A percentile compares a stretch with the other conserved stretches of the same genome.
phyloP scores from a whole-genome alignment of 2,888 invertebrate genomes.

The Craniophora ligustri region DNA sequence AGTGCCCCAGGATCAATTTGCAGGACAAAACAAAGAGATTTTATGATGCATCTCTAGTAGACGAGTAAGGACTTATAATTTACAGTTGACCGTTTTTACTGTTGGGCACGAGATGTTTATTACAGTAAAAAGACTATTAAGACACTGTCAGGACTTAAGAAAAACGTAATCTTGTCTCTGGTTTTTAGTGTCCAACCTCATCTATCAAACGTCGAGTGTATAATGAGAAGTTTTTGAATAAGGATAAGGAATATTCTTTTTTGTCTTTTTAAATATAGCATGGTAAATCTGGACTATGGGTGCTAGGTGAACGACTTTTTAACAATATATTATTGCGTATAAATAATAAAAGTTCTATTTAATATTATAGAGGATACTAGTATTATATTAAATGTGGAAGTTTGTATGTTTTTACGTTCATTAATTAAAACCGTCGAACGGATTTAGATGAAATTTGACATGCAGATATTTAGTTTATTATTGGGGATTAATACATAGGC shows the following conservation, averaged over 20 bases:
- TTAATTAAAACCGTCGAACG: too few relatives aligned
- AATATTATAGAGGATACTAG: too few relatives aligned
- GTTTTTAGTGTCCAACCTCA: conserved; percentile 56
- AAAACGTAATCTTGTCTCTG: conserved; percentile 55
- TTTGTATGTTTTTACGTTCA: too few relatives aligned
- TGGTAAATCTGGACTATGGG: conserved; percentile 12
- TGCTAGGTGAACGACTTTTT: background rate
- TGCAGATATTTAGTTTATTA: too few relatives aligned
- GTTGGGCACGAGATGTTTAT: conserved; percentile 63
- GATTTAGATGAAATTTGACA: too few relatives aligned
- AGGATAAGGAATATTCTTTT: conserved; percentile 26
- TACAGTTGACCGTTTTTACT: conserved; percentile 63
- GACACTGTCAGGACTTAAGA: conserved; percentile 57
- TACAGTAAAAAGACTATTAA: conserved; percentile 64
- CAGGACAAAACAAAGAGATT: conserved; percentile 51
- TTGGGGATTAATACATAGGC: too few relatives aligned
- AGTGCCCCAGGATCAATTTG: conserved; percentile 29
- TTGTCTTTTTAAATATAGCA: conserved; percentile 5
- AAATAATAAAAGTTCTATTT: too few relatives aligned
- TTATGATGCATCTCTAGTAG: conserved; percentile 39
- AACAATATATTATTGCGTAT: too few relatives aligned
- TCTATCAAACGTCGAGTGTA: conserved; percentile 58
- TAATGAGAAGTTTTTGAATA: conserved; percentile 51
- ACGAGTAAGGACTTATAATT: conserved; percentile 53
- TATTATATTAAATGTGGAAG: too few relatives aligned